Evolutionary conservation across 2,797 vertebrate genomes (phyloP).

Genomic region (Taenioides sp.): DNA sequence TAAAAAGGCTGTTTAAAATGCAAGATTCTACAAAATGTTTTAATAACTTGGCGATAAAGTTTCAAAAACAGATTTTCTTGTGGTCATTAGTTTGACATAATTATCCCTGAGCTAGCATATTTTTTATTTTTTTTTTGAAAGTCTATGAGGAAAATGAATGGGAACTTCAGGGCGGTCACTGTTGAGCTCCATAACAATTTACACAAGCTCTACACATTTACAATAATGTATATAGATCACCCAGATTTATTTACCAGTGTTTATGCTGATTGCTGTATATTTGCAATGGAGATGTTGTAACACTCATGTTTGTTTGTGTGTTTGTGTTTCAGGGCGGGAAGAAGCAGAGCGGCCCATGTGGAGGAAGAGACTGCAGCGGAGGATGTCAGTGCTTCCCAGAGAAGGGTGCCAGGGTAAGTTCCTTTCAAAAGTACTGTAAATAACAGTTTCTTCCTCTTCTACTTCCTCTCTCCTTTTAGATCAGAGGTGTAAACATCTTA

Average conservation of each 20-base stretch:
- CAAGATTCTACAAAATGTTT: too few species aligned
- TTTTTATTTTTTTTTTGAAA: too few species aligned
- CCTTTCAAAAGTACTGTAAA: conserved; percentile 20
- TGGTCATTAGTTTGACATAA: too few species aligned
- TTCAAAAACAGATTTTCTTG: too few species aligned
- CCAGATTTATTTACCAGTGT: neutral
- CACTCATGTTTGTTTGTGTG: conserved; percentile 14
- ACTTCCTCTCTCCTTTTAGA: conserved; percentile 7
- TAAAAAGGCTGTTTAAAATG: too few species aligned
- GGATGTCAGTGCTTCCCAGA: conserved; percentile 95
- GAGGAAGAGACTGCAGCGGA: conserved; percentile 94
- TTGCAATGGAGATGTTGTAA: conserved; percentile 26
- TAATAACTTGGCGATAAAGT: too few species aligned
- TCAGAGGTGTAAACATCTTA: conserved; percentile 11
- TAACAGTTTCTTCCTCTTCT: conserved; percentile 9
- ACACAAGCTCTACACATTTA: conserved; percentile 42
- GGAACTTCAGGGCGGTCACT: too few species aligned
- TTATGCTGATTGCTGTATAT: conserved; percentile 21
- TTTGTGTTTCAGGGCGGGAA: conserved; percentile 85
- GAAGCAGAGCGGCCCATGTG: conserved; percentile 86
- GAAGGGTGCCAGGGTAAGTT: conserved; percentile 93
- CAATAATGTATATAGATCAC: conserved; percentile 8
- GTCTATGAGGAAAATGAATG: too few species aligned
- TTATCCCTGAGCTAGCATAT: too few species aligned
- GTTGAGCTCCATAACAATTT: conserved; percentile 4